A percentile compares a stretch with the other conserved stretches of the same genome.
Evolutionary conservation across 1,140 invertebrate genomes (phyloP).

Genomic region (Drosophila repleta): DNA sequence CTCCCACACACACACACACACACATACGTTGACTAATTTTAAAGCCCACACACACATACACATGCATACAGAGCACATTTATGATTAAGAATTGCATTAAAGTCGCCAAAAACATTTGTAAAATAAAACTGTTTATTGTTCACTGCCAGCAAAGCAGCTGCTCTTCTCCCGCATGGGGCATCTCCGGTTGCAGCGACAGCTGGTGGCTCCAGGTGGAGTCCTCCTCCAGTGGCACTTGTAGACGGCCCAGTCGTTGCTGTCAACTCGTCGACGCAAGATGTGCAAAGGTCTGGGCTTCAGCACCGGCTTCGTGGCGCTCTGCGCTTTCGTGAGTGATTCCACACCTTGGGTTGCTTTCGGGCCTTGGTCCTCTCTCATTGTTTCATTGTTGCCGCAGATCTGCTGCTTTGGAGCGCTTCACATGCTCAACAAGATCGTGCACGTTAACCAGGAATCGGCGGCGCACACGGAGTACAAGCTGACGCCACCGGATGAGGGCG

Average conservation of each 20-base stretch:
- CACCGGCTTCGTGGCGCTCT: slow-evolving; percentile 42
- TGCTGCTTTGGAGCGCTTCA: slow-evolving; percentile 32
- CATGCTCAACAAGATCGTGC: slow-evolving; percentile 52
- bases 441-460: slow-evolving; percentile 30
- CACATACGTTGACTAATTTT: slow-evolving; percentile 69
- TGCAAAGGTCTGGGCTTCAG: slow-evolving; percentile 43
- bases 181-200: slow-evolving; percentile 41
- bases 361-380: no score
- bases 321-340: slow-evolving; percentile 50
- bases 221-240: slow-evolving; percentile 4
- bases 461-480: not conserved
- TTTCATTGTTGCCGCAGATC: not conserved
- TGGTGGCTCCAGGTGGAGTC: not conserved
- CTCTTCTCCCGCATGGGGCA: slow-evolving; percentile 1
- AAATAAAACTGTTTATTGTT: slow-evolving; percentile 70
- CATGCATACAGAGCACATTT: slow-evolving; percentile 38
- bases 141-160: slow-evolving; percentile 38
- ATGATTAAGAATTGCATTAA: slow-evolving; percentile 72
- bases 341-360: no score
- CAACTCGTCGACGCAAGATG: slow-evolving; percentile 39
- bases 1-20: not conserved
- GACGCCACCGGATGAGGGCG: not conserved
- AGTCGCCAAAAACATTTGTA: slow-evolving; percentile 72
- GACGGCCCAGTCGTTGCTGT: slow-evolving; percentile 28
- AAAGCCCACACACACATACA: slow-evolving; percentile 28